Base-by-base conservation (phyloP, 2,797 vertebrate genomes). In the Enteromius radiatus region DNA sequence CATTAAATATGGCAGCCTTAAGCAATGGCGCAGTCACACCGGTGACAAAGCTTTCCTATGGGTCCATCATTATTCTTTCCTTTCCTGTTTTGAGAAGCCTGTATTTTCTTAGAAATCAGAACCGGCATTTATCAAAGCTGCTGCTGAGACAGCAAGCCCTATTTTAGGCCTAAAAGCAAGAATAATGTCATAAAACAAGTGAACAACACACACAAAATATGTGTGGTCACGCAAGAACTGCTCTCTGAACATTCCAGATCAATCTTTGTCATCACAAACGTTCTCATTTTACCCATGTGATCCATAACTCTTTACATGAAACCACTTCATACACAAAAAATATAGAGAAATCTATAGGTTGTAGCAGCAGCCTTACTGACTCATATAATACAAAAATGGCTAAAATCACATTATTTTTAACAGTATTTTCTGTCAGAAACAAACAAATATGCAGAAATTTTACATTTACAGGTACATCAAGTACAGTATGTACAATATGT, bases 21-120 rank as follows among this genome's bases (percentile, higher is more conserved):
- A 88, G 31, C 76, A 49, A 76, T 80, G 77, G 73, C 65, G 61
- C 14, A 47, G 82, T 81, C 76, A 88, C 78, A 75, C 61, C 38
- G 61, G 68, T 87, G 85, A 91, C 82, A 86, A 67, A 87, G 70
- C 63, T 83, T 52, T 84, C 80, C 81, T 83, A 47, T 70, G 73
- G 80, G 83, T 41, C 68, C 59, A 82, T 81, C 85, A 87, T 88
- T 87, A 85, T 76, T 89, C 85, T 89, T 81, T 85, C 73, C 78
- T 84, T 91, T 91, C 89, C 88, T 91, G 86, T 87, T 90, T 85
- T 86, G 38, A 87, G 76, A 64, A 76, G 82, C 41, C 82, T 74
- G 73, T 86, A 84, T 84, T 88, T 87, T 85, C 69, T 12, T 79
- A 43, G 84, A 88, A 87, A 90, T 86, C 75, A 81, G 67, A 89